Evolutionary conservation across 1,140 invertebrate genomes (phyloP), one percentile per base, ranked within the genome.

Genomic region (Trichogramma pretiosum): DNA sequence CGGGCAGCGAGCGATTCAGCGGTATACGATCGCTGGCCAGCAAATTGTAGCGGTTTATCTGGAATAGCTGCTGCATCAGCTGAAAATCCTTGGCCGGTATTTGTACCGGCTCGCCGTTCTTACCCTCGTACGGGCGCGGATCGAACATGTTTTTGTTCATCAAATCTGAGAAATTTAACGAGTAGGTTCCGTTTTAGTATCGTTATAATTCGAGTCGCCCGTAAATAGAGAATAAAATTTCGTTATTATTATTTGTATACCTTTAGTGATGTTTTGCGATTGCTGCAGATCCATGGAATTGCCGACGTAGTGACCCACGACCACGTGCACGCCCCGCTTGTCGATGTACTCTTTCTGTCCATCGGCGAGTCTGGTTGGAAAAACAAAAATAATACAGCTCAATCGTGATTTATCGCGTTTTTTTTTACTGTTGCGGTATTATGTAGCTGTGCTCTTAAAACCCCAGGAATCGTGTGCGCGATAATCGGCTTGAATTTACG

Each of bases 11-110:
- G 60, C 93, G 75, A 65, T 96, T 93, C 22, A 97, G 73, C 10
- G 91, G 86, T 60, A 96, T 93, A 54, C 82, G 79, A 74, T 97
- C 93, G 64, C 89, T 92, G 24, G 88, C 92, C 69, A 93, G 71
- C 49, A 95, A 72, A 70, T 95, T 94, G 62, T 93, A 95, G 30
- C 85, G 80, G 69, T 95, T 93, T 33, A 94, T 83, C 56, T 83
- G 77, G 64, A 85, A 93, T 3, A 93, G 75, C 50, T 85, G 81
- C 56, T 86, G 82, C 76, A 88, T 87, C 58, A 79, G 75, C 19
- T 81, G 72, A 42, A 83, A 73, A 58, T 93, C 85, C 59, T 81
- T 80, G 7, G 81, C 77, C 13, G 83, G 78, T 35, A 93, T 76
- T 18, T 88, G 73, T 11, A 93, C 89, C 2, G 89, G 85, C 51